These are phyloP conservation scores for Berghia stephanieae DNA, from an alignment of 1,140 invertebrate species.

Conservation along the genomic window DNA sequence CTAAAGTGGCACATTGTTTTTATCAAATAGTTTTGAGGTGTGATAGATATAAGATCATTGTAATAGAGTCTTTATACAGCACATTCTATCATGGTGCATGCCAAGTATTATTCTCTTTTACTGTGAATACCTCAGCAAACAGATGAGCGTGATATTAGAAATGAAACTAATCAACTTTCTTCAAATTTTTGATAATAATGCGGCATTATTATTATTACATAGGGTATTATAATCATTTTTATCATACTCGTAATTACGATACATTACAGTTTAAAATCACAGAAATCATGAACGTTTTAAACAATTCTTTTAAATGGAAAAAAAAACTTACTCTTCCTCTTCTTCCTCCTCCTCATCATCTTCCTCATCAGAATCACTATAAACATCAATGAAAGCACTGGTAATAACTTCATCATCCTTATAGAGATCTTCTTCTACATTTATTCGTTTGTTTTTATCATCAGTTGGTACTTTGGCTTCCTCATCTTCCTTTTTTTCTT, in stretches of 20 bases:
- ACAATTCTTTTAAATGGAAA: no score
- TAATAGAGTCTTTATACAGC: no score
- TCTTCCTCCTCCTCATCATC: neutral
- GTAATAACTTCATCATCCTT: conserved; percentile 41
- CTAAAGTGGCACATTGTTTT: no score
- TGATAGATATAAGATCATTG: no score
- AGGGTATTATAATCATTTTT: neutral
- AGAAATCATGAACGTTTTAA: no score
- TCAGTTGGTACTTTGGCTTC: neutral
- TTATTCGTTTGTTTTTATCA: neutral
- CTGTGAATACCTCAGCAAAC: no score
- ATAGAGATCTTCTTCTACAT: conserved; percentile 41
- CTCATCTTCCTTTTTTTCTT: neutral
- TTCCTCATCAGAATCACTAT: conserved; percentile 44
- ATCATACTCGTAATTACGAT: neutral
- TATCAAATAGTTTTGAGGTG: no score
- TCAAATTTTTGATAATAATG: no score
- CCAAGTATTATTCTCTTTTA: no score
- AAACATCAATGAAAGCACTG: conserved; percentile 44
- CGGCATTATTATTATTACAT: neutral
- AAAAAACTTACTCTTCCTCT: conserved; percentile 9
- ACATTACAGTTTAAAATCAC: neutral
- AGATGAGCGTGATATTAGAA: no score
- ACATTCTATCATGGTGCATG: no score
- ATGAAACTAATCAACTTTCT: no score